Base-by-base conservation (phyloP, 2,797 vertebrate genomes). In the Hafferia zeledoni region DNA sequence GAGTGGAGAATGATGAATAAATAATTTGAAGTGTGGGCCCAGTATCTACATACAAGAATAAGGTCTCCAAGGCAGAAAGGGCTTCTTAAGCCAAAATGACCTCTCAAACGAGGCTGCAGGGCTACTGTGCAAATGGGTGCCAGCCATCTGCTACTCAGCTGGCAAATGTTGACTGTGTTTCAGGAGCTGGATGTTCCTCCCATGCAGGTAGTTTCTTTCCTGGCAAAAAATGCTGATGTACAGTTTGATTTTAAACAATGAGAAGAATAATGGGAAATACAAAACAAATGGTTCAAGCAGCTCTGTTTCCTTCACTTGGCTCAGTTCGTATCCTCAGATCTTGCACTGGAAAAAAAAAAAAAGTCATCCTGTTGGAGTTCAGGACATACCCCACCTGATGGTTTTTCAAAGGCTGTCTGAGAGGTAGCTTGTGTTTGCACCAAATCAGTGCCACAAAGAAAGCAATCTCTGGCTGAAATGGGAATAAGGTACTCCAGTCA, bases 121-220 rank as follows among this genome's bases (percentile, higher is more conserved):
- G 52, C 83, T 94, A 87, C 90, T 92, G 93, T 92, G 68, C 30
- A 92, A 89, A 39, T 80, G 83, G 53, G 49, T 97, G 88, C 86
- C 83, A 94, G 67, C 67, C 78, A 80, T 77, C 90, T 96, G 85
- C 75, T 97, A 39, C 59, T 92, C 86, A 74, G 60, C 78, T 97
- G 93, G 90, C 81, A 93, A 71, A 44, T 11, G 24, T 4, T 92
- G 81, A 72, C 85, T 50, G 20, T 46, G 23, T 55, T 93, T 81
- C 74, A 78, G 69, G 83, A 93, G 68, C 52, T 74, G 67, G 31
- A n/a, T 79, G 11, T 61, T 90, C 44, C 28, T 90, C 77, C 47
- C 33, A 52, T 30, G 85, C 44, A 37, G 55, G 93, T 94, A 63
- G 72, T 76, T 86, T 84, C 47, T 91, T 82, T 70, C 47, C 63